Base-by-base conservation (phyloP, 2,113 vertebrate species). In the Corydoras maculifer region DNA sequence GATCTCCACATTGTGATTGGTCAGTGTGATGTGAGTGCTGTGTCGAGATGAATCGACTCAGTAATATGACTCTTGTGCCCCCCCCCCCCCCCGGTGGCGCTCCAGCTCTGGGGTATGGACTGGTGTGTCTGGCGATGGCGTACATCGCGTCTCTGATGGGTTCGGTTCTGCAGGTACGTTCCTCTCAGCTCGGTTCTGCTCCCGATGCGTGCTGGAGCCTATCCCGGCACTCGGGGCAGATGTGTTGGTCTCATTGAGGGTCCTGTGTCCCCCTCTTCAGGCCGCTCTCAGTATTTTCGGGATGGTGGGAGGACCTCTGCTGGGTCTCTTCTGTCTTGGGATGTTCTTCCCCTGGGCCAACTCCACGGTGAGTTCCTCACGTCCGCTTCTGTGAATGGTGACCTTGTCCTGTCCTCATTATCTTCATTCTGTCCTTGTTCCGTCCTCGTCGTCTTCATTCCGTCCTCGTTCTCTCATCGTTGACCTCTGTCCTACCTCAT, bases 301-400 rank as follows among this genome's bases (percentile, higher is more conserved):
- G 70, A 99, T 99, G 93, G 87, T 99, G 14, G 96, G 96, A 0
- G 96, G 95, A 0, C 96, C 96, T 0, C 90, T 99, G 53, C 90
- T 98, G 12, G 96, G 96, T 48, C 78, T 97, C 71, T 99, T 98
- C 87, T 94, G 92, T 77, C 90, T 98, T 0, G 96, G 96, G 43
- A 93, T 99, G 86, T 99, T 99, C 85, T 98, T 98, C 69, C 96
- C 95, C 0, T 96, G 92, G 29, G 94, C 96, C 68, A 98, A 99
- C 83, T 66, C 95, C 43, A 76, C 55, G 0, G 96, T 98, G 86
- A 96, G 95, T 90, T n/a, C 14, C 25, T 8, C 35, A 43, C 7
- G 35, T 43, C 35, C 35, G 18, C 18, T 25, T 25, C 18, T 25
- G 18, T 25, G 18, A 25, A 1, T 2, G 18, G 18, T 1, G 18